Conservation (phyloP, 2,113 vertebrate genomes). For the Cephalopterus ornatus region DNA sequence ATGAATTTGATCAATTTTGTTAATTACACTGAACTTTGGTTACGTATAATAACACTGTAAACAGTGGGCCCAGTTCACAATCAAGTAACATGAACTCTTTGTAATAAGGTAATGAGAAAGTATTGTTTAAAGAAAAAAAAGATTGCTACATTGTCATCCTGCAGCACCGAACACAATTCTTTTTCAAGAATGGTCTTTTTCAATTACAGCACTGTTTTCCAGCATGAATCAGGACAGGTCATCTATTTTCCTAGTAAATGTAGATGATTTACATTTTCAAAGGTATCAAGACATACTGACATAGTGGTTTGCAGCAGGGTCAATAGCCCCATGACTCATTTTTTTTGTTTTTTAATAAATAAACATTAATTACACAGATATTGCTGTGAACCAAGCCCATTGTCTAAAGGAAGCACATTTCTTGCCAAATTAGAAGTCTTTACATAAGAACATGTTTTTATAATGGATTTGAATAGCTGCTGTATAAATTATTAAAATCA, state of each 20-base stretch:
- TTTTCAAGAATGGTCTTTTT: not conserved
- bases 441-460: conserved; percentile 28
- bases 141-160: conserved; percentile 1
- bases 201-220: not conserved
- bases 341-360: not conserved
- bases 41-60: conserved; percentile 9
- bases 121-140: not conserved
- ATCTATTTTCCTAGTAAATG: not conserved
- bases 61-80: conserved; percentile 50
- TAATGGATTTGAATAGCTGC: conserved; percentile 48
- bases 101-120: not conserved
- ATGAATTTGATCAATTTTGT: not conserved
- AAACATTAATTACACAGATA: conserved; percentile 2
- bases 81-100: not conserved
- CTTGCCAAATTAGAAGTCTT: conserved; percentile 39
- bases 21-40: conserved; percentile 27
- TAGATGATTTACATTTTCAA: not conserved
- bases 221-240: not conserved
- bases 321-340: not conserved
- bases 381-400: conserved; percentile 61
- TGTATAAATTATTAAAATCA: conserved; percentile 56
- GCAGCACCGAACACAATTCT: not conserved
- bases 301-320: not conserved
- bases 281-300: not conserved
- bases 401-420: conserved; percentile 54